These are phyloP conservation scores for Isurus oxyrinchus DNA, from an alignment of 2,113 vertebrate genomes.

Conservation along the genomic window DNA sequence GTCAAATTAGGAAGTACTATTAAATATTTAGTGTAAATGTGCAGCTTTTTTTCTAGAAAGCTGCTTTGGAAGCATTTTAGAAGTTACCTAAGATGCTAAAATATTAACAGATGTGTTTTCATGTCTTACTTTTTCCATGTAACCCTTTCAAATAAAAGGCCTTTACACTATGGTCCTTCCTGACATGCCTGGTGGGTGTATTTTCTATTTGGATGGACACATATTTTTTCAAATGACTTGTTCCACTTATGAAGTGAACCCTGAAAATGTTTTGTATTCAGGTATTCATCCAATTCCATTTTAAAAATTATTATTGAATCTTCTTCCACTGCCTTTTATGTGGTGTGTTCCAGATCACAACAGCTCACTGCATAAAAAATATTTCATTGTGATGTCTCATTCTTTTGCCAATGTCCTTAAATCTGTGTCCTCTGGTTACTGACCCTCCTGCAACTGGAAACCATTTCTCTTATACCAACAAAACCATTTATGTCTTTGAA, in stretches of 20 bases:
- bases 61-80: not conserved
- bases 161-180: not conserved
- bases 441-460: too few relatives aligned
- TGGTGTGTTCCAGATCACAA: too few relatives aligned
- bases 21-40: not conserved
- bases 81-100: not conserved
- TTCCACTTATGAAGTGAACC: not conserved
- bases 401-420: too few relatives aligned
- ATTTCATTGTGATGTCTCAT: too few relatives aligned
- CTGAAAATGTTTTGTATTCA: too few relatives aligned
- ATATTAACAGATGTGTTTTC: constrained; percentile 6
- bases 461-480: too few relatives aligned
- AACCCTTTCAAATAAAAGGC: not conserved
- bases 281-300: too few relatives aligned
- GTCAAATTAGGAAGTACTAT: not conserved
- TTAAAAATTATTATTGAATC: too few relatives aligned
- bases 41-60: not conserved
- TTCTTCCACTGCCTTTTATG: too few relatives aligned
- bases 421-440: too few relatives aligned
- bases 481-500: too few relatives aligned
- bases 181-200: not conserved
- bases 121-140: not conserved
- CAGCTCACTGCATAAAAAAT: too few relatives aligned
- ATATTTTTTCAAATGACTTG: not conserved
- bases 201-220: not conserved